A percentile compares a stretch with the other conserved stretches of the same genome.
These are phyloP conservation scores for Sycon ciliatum DNA, from an alignment of 37 sponge, comb jelly and placozoan species.

Conservation along the genomic window DNA sequence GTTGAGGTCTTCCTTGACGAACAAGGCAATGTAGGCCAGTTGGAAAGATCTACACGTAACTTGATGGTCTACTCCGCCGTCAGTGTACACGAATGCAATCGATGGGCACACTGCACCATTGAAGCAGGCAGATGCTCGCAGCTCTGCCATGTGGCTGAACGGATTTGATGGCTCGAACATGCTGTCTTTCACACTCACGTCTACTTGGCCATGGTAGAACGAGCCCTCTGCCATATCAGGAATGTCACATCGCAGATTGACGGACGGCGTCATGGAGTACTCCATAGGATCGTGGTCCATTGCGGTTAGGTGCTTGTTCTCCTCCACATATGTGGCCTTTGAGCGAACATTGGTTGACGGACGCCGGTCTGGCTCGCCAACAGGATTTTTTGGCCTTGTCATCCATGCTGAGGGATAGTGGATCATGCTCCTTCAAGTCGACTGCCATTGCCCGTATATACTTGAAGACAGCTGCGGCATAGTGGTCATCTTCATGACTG, in stretches of 20 bases:
- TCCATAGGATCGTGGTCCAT: neutral
- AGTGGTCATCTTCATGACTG: neutral
- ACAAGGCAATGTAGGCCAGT: neutral
- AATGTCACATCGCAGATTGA: neutral
- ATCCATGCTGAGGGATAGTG: neutral
- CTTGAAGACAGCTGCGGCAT: neutral
- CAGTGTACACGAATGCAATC: neutral
- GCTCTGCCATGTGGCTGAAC: constrained; percentile 18
- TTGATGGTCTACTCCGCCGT: neutral
- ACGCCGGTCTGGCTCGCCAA: neutral
- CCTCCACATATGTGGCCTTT: neutral
- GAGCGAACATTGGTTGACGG: neutral
- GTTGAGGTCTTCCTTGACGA: neutral
- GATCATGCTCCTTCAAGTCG: neutral
- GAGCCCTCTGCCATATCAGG: constrained; percentile 28
- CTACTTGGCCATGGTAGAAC: constrained; percentile 24
- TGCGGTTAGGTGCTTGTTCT: neutral
- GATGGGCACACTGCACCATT: neutral
- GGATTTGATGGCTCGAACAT: constrained; percentile 22
- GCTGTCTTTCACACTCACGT: constrained; percentile 10
- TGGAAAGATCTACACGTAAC: neutral
- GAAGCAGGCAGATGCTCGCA: neutral
- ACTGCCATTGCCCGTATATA: neutral
- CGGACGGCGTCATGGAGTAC: neutral
- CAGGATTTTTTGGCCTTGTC: neutral